Evolutionary conservation across 1,140 invertebrate genomes (phyloP).

Genomic region (Drosophila malerkotliana): DNA sequence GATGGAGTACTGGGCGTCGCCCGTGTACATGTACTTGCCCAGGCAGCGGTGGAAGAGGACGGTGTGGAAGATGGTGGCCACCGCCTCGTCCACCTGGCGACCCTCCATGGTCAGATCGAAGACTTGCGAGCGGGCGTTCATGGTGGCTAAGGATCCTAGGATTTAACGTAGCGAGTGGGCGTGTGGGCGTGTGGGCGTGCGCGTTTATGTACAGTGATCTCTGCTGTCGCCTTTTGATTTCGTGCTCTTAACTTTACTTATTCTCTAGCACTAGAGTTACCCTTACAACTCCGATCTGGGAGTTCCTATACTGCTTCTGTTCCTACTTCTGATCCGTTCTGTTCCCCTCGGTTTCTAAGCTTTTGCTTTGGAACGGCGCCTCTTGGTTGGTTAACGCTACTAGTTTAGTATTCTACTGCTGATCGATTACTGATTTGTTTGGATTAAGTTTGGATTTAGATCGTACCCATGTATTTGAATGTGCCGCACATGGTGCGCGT

Average conservation of each 20-base stretch:
- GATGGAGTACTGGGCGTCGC: conserved; percentile 96
- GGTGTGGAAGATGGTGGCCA: conserved; percentile 97
- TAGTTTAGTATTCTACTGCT: conserved; percentile 11
- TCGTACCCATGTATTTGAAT: conserved; percentile 93
- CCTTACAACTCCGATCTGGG: not conserved
- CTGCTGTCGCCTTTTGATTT: not conserved
- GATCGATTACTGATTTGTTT: conserved; percentile 32
- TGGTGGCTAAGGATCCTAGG: conserved; percentile 76
- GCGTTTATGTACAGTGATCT: conserved; percentile 1
- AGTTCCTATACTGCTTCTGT: not conserved
- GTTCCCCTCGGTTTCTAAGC: conserved; percentile 26
- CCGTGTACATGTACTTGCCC: conserved; percentile 97
- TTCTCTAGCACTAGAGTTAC: not conserved
- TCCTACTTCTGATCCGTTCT: conserved; percentile 23
- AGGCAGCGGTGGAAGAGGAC: conserved; percentile 96
- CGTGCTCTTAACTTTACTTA: not conserved
- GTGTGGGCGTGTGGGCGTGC: not conserved
- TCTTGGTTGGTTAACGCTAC: conserved; percentile 2
- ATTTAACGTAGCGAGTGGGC: not conserved
- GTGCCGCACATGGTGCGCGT: conserved; percentile 96
- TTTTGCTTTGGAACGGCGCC: conserved; percentile 42
- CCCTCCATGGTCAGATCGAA: conserved; percentile 96
- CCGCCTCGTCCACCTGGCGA: conserved; percentile 96
- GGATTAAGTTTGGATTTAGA: conserved; percentile 36
- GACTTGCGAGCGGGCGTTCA: conserved; percentile 95